Evolutionary conservation across 92 coral and sea anemone genomes (phyloP).

Genomic region (Isaurus tuberculatus): DNA sequence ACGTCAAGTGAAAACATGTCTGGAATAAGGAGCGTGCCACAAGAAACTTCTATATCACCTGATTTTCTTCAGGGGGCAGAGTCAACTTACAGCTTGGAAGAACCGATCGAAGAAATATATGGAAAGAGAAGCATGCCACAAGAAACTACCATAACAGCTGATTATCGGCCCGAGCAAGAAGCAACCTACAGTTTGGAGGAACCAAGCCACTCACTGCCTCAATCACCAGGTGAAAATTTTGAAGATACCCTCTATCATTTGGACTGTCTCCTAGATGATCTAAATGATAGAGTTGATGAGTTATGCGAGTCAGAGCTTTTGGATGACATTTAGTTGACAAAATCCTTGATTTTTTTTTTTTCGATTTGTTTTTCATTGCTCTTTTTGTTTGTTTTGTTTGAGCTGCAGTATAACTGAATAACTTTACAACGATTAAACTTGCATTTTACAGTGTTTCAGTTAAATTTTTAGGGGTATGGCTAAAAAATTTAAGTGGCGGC

Average conservation of each 20-base stretch:
- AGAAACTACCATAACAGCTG: not conserved
- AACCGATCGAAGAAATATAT: not conserved
- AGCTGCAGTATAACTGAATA: not conserved
- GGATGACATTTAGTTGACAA: not conserved
- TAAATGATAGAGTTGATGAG: not conserved
- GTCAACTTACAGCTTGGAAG: not conserved
- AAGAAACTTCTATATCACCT: not conserved
- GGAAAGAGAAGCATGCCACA: not conserved
- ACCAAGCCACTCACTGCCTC: not conserved
- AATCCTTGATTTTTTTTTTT: not conserved
- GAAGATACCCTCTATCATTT: not conserved
- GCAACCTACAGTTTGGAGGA: not conserved
- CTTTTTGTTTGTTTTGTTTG: not conserved
- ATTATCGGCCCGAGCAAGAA: not conserved
- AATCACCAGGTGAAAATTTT: not conserved
- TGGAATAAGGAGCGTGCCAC: not conserved
- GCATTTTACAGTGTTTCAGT: too few relatives aligned
- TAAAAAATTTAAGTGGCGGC: too few relatives aligned
- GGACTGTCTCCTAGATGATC: not conserved
- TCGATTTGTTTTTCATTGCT: not conserved
- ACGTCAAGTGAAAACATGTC: not conserved
- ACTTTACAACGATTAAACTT: not conserved
- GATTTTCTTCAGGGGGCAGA: not conserved
- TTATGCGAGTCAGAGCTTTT: slow-evolving; percentile 1
- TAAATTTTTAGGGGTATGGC: too few relatives aligned